Conservation (phyloP, 1,140 invertebrate genomes). For the Pseudomyrmex dendroicus region DNA sequence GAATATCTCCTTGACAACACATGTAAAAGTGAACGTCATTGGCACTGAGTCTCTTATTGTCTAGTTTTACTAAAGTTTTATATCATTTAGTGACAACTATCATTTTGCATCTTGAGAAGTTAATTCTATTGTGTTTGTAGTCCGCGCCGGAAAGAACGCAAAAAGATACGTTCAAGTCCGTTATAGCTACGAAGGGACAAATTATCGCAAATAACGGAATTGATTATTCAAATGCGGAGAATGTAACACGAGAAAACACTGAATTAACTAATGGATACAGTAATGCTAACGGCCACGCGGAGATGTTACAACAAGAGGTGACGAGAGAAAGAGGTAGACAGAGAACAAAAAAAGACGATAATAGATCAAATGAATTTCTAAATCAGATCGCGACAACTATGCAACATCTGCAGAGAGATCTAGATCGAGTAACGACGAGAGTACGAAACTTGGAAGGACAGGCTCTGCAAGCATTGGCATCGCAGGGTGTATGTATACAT, state of each 20-base stretch:
- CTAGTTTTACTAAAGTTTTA: not conserved
- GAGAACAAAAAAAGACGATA: constrained; percentile 78
- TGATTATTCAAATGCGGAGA: constrained; percentile 61
- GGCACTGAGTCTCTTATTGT: too few relatives aligned
- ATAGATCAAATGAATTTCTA: constrained; percentile 76
- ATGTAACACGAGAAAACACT: constrained; percentile 61
- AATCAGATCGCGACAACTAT: constrained; percentile 80
- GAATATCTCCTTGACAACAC: too few relatives aligned
- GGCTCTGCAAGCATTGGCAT: constrained; percentile 71
- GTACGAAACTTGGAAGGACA: constrained; percentile 81
- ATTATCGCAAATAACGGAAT: constrained; percentile 51
- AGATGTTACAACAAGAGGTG: constrained; percentile 60
- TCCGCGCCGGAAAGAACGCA: constrained; percentile 79
- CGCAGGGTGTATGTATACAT: constrained; percentile 61
- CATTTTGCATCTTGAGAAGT: not conserved
- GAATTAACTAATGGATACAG: constrained; percentile 78
- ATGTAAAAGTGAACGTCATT: too few relatives aligned
- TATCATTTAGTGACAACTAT: not conserved
- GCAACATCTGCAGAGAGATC: constrained; percentile 81
- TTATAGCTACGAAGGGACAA: constrained; percentile 63
- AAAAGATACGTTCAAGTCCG: constrained; percentile 77
- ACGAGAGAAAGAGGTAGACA: constrained; percentile 75
- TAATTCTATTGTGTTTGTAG: constrained; percentile 61
- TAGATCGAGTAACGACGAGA: constrained; percentile 81
- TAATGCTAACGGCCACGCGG: constrained; percentile 57